These are phyloP conservation scores for Leptoclinus maculatus DNA, from an alignment of 2,797 vertebrate genomes.

Conservation along the genomic window DNA sequence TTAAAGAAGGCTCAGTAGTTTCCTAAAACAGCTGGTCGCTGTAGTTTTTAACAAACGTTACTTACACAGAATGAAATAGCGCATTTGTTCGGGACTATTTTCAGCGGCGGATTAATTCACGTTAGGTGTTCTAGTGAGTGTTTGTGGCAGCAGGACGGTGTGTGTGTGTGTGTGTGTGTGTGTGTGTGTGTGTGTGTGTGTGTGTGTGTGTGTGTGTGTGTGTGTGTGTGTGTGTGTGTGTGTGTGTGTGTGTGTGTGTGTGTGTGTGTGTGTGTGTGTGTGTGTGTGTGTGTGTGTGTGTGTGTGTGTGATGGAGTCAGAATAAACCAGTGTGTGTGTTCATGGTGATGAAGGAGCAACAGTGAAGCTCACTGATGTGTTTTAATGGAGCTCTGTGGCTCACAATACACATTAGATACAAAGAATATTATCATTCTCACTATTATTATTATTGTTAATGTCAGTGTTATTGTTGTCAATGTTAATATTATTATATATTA, in stretches of 20 bases:
- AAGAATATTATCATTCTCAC: not conserved
- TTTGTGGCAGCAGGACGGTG: too few relatives aligned
- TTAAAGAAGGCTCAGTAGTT: not conserved
- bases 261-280: too few relatives aligned
- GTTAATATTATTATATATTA: not conserved
- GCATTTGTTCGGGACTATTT: too few relatives aligned
- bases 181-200: not conserved
- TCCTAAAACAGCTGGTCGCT: not conserved
- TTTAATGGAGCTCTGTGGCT: not conserved
- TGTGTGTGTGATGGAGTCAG: too few relatives aligned
- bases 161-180: too few relatives aligned
- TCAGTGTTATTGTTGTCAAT: not conserved
- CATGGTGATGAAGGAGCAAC: not conserved
- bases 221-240: too few relatives aligned
- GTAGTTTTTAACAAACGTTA: not conserved
- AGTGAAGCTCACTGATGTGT: not conserved
- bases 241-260: too few relatives aligned
- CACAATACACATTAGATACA: not conserved
- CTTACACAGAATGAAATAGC: not conserved
- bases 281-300: not conserved
- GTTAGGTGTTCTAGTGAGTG: too few relatives aligned
- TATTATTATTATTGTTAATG: not conserved
- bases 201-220: not conserved
- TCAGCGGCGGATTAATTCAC: too few relatives aligned
- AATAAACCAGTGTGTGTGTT: too few relatives aligned